Conservation (phyloP, 2,113 vertebrate species). For the Microcebus murinus region DNA sequence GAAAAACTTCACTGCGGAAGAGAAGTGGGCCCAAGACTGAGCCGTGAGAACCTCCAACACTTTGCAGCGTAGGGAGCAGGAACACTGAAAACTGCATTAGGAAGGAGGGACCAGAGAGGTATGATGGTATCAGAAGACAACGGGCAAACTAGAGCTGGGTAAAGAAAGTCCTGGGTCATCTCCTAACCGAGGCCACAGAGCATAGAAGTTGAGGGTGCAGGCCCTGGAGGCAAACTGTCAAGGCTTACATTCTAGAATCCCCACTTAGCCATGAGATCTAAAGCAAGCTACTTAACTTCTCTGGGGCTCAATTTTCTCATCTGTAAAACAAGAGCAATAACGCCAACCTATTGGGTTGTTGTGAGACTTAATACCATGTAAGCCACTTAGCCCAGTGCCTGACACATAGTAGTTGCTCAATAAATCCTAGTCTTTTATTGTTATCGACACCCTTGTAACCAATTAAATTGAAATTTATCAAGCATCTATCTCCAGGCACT, state of each 20-base stretch:
- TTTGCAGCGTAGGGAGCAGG: neutral
- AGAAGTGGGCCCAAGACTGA: neutral
- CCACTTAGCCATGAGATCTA: neutral
- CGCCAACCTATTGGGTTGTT: neutral
- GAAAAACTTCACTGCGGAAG: neutral
- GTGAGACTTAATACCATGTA: neutral
- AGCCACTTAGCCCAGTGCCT: neutral
- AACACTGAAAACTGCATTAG: neutral
- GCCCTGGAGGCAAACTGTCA: neutral
- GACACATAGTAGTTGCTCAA: neutral
- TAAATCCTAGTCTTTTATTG: neutral
- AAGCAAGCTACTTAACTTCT: neutral
- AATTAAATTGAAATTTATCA: neutral
- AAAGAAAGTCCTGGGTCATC: neutral
- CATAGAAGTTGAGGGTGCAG: neutral
- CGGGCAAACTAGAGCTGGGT: neutral
- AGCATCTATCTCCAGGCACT: neutral
- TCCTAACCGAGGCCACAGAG: neutral
- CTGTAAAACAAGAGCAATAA: neutral
- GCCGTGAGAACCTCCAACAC: accelerated
- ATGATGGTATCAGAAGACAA: neutral
- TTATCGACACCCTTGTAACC: neutral
- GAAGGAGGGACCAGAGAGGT: neutral
- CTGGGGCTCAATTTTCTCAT: neutral
- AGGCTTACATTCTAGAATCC: neutral